A percentile compares a stretch with the other conserved stretches of the same genome.
Conservation (phyloP, 2,888 invertebrate genomes). For the Hedya salicella region DNA sequence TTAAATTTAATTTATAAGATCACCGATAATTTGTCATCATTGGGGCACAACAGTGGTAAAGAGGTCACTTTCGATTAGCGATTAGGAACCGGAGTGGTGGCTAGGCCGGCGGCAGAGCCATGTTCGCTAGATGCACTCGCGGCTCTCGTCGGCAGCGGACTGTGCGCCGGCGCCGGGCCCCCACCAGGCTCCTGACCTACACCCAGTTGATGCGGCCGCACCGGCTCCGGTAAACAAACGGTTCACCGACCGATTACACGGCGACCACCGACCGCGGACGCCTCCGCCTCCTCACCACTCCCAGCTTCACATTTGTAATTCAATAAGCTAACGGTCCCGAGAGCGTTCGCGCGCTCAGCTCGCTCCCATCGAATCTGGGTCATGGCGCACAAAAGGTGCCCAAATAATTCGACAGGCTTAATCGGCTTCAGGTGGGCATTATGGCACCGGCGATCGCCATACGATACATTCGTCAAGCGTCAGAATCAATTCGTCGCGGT, state of each 20-base stretch:
- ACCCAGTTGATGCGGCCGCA: conserved; percentile 67
- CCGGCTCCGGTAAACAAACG: conserved; percentile 81
- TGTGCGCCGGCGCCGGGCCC: conserved; percentile 62
- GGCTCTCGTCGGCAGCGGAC: conserved; percentile 68
- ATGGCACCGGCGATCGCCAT: conserved; percentile 49
- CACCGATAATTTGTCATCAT: conserved; percentile 71
- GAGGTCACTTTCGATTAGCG: conserved; percentile 68
- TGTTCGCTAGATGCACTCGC: conserved; percentile 71
- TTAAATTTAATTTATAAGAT: conserved; percentile 49
- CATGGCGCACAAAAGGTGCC: conserved; percentile 64
- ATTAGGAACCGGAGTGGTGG: conserved; percentile 57
- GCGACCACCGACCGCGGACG: conserved; percentile 51
- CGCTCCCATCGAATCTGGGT: conserved; percentile 69
- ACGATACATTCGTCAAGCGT: conserved; percentile 36
- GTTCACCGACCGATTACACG: conserved; percentile 82
- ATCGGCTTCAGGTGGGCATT: conserved; percentile 46
- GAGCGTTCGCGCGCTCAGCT: conserved; percentile 70
- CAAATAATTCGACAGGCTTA: conserved; percentile 51
- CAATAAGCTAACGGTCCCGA: conserved; percentile 78
- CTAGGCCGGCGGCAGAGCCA: conserved; percentile 63
- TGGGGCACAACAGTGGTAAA: conserved; percentile 66
- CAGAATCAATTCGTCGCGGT: conserved; percentile 37
- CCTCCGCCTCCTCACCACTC: conserved; percentile 55
- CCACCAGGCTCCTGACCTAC: conserved; percentile 77
- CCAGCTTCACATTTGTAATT: conserved; percentile 74